Evolutionary conservation across 1,140 invertebrate species (phyloP).

Genomic region (Drosophila prosaltans): DNA sequence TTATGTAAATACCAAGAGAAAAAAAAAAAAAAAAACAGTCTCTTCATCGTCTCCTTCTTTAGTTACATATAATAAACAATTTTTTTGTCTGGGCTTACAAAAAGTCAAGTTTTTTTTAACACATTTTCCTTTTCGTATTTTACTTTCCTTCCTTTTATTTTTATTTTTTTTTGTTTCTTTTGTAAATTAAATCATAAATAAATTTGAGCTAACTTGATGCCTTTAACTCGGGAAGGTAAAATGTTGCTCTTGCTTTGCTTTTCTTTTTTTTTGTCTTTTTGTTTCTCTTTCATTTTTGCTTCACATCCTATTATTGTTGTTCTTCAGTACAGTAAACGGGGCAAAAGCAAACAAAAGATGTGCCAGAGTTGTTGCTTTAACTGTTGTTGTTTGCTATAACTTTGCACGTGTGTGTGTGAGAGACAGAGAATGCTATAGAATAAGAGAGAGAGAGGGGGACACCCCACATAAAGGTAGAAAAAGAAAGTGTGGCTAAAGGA

Average conservation of each 20-base stretch:
- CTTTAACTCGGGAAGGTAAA: slow-evolving; percentile 5
- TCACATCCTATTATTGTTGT: slow-evolving; percentile 32
- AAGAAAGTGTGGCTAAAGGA: slow-evolving; percentile 49
- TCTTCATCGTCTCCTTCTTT: too few relatives aligned
- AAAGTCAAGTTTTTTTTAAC: neutral
- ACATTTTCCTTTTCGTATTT: neutral
- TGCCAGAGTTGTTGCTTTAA: slow-evolving; percentile 44
- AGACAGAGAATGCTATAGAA: neutral
- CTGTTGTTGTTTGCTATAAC: slow-evolving; percentile 33
- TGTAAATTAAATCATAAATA: slow-evolving; percentile 8
- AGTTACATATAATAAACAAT: neutral
- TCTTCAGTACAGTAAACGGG: slow-evolving; percentile 69
- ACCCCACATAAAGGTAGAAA: neutral
- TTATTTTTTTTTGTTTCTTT: neutral
- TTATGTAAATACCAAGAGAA: too few relatives aligned
- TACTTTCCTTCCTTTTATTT: neutral
- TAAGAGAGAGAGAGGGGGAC: neutral
- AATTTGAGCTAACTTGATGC: neutral
- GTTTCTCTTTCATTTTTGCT: slow-evolving; percentile 19
- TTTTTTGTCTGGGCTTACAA: neutral
- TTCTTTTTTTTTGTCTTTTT: slow-evolving; percentile 13
- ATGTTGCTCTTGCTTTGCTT: slow-evolving; percentile 9
- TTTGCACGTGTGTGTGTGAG: neutral
- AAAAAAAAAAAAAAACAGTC: too few relatives aligned
- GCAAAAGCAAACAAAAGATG: slow-evolving; percentile 74